Evolutionary conservation across 2,113 vertebrate species (phyloP).

Genomic region (Dendrocopos noguchii): DNA sequence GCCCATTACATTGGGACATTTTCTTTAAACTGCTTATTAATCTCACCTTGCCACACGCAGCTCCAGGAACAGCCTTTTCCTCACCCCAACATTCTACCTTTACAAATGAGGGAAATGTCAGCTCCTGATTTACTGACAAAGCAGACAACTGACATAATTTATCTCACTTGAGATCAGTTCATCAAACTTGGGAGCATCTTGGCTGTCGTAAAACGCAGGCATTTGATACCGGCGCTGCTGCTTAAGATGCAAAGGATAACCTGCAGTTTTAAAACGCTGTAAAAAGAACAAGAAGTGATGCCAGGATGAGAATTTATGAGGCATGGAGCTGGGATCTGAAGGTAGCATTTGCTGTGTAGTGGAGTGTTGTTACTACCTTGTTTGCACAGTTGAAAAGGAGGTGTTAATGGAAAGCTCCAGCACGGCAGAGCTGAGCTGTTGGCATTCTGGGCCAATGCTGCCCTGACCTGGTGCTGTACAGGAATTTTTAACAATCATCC

Average conservation of each 20-base stretch:
- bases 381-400: constrained; percentile 52
- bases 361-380: constrained; percentile 47
- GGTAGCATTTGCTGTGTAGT: constrained; percentile 28
- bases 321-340: constrained; percentile 42
- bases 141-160: constrained; percentile 77
- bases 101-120: constrained; percentile 77
- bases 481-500: not conserved
- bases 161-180: constrained; percentile 81
- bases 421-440: not conserved
- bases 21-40: constrained; percentile 71
- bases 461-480: not conserved
- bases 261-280: constrained; percentile 73
- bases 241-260: constrained; percentile 80
- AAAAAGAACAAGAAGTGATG: constrained; percentile 73
- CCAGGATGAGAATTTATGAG: constrained; percentile 68
- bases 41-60: constrained; percentile 70
- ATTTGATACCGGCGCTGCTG: constrained; percentile 71
- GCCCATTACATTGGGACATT: constrained; percentile 49
- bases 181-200: constrained; percentile 78
- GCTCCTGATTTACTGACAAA: constrained; percentile 75
- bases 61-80: constrained; percentile 49
- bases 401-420: constrained; percentile 19
- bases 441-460: not conserved
- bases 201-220: constrained; percentile 68
- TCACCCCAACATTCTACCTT: constrained; percentile 48